Conservation (phyloP, 1,140 invertebrate species). For the Ooceraea biroi region DNA sequence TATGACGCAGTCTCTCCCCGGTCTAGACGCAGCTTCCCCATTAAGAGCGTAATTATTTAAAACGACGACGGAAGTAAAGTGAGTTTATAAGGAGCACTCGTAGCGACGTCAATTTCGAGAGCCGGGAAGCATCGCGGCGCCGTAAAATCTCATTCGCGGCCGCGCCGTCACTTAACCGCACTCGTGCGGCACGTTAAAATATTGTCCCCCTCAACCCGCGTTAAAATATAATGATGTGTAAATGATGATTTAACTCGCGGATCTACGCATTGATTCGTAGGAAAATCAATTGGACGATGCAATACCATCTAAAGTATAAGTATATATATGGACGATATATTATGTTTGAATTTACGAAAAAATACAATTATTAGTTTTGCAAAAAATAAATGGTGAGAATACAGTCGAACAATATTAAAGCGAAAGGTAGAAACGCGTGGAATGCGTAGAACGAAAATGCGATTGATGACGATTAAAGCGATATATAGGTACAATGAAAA, state of each 20-base stretch:
- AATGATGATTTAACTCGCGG: background rate
- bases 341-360: background rate
- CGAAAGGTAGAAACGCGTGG: background rate
- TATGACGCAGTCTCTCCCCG: conserved; percentile 84
- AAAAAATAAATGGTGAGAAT: background rate
- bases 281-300: background rate
- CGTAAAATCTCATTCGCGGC: conserved; percentile 36
- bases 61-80: conserved; percentile 59
- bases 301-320: background rate
- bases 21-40: conserved; percentile 83
- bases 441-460: background rate
- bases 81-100: conserved; percentile 59
- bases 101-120: conserved; percentile 49
- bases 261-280: background rate
- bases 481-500: background rate
- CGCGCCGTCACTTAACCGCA: conserved; percentile 9
- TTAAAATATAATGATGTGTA: background rate
- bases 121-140: background rate
- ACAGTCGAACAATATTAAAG: background rate
- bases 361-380: background rate
- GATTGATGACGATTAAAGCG: background rate
- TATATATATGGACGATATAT: background rate
- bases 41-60: conserved; percentile 65
- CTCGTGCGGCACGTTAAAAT: background rate
- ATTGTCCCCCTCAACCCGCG: background rate